These are phyloP conservation scores for Lacerta bilineata DNA, from an alignment of 2,797 vertebrate species.

Conservation along the genomic window DNA sequence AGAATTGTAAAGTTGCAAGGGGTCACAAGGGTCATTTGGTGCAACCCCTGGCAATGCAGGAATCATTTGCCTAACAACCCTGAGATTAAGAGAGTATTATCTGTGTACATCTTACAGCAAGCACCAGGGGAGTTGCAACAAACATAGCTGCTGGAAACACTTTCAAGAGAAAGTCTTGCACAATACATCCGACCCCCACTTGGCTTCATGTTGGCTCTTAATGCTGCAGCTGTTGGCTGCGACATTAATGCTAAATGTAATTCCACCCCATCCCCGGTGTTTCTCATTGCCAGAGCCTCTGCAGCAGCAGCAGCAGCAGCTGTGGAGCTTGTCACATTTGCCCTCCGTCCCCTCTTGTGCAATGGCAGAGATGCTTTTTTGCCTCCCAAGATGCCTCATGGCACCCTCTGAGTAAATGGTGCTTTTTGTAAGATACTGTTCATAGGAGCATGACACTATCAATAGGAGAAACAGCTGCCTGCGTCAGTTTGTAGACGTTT, in stretches of 20 bases:
- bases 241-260: background rate
- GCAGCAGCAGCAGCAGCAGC: background rate
- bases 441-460: background rate
- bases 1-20: too few species aligned
- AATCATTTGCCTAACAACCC: too few species aligned
- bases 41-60: too few species aligned
- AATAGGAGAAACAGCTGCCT: background rate
- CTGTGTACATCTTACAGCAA: background rate
- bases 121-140: background rate
- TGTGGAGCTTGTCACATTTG: background rate
- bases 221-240: background rate
- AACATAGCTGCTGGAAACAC: background rate
- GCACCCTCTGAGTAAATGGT: background rate
- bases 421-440: background rate
- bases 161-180: background rate
- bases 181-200: background rate
- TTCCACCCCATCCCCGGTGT: background rate
- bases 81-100: too few species aligned
- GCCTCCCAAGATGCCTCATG: constrained; percentile 5
- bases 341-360: constrained; percentile 5
- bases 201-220: background rate
- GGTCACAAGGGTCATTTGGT: too few species aligned
- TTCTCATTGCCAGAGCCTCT: background rate
- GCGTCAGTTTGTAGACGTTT: background rate
- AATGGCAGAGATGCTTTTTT: background rate